Conservation (phyloP, 2,797 vertebrate species). For the Meriones psammophilus region DNA sequence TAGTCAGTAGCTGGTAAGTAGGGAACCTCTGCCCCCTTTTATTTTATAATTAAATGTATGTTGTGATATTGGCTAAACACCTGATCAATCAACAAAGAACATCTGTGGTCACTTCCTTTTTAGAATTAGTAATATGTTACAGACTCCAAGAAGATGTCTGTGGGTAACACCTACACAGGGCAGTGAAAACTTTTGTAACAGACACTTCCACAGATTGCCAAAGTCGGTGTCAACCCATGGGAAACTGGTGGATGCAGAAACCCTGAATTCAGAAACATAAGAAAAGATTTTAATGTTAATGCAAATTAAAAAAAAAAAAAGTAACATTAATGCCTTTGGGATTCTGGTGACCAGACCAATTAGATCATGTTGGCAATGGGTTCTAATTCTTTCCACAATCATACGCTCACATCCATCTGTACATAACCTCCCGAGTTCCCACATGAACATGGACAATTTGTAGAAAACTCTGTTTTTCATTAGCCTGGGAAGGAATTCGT, state of each 20-base stretch:
- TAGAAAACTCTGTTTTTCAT: conserved; percentile 84
- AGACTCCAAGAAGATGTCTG: conserved; percentile 81
- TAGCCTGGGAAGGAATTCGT: conserved; percentile 72
- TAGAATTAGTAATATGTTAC: conserved; percentile 82
- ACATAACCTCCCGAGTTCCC: conserved; percentile 50
- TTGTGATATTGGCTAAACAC: conserved; percentile 89
- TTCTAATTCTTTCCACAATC: conserved; percentile 41
- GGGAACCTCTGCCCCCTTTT: conserved; percentile 92
- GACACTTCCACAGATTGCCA: neutral
- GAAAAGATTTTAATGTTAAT: conserved; percentile 29
- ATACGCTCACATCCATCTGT: conserved; percentile 12
- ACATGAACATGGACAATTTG: conserved; percentile 66
- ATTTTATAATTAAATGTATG: conserved; percentile 93
- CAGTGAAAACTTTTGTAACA: neutral
- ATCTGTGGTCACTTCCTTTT: conserved; percentile 82
- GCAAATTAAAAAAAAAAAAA: conserved; percentile 4
- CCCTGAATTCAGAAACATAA: neutral
- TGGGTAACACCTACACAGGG: conserved; percentile 57
- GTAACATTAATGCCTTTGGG: conserved; percentile 15
- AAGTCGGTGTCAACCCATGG: neutral
- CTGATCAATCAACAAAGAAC: conserved; percentile 88
- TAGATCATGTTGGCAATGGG: neutral
- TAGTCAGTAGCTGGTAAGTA: conserved; percentile 90
- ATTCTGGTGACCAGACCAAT: conserved; percentile 43
- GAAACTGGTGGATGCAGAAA: neutral